Percentiles rank a stretch among this genome's conserved stretches.
phyloP scores from a whole-genome alignment of 2,797 vertebrate genomes.

The Paedocypris micromegethes region DNA sequence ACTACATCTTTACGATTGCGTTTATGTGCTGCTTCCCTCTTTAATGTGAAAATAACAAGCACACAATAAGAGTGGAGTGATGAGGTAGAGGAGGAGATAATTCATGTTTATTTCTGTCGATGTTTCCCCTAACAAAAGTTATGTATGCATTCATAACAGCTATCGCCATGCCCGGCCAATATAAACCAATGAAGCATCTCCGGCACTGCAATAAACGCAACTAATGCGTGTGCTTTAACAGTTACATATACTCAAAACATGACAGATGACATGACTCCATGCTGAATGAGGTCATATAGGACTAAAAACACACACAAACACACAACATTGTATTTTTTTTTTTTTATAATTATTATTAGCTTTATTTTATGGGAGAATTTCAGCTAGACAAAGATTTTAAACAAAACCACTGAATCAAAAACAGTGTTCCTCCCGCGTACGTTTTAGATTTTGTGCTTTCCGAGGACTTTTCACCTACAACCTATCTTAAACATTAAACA shows the following conservation, averaged over 20 bases:
- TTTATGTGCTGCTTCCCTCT: neutral
- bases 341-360: no score
- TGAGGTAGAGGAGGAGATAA: neutral
- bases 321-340: neutral
- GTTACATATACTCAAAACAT: slow-evolving; percentile 1
- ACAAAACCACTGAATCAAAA: no score
- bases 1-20: neutral
- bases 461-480: no score
- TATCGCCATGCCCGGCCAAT: neutral
- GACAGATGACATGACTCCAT: neutral
- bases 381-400: no score
- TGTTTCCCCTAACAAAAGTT: neutral
- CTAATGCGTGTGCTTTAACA: slow-evolving; percentile 1
- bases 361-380: no score
- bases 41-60: slow-evolving; percentile 13
- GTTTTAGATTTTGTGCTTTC: no score
- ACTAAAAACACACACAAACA: neutral
- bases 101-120: slow-evolving; percentile 8
- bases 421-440: no score
- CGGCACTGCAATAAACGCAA: slow-evolving; percentile 7
- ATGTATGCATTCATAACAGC: slow-evolving; percentile 5
- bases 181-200: slow-evolving; percentile 17
- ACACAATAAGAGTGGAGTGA: slow-evolving; percentile 6
- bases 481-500: no score
- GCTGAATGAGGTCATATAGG: neutral